Evolutionary conservation across 2,797 vertebrate species (phyloP).

Genomic region (Cossypha dichroa): DNA sequence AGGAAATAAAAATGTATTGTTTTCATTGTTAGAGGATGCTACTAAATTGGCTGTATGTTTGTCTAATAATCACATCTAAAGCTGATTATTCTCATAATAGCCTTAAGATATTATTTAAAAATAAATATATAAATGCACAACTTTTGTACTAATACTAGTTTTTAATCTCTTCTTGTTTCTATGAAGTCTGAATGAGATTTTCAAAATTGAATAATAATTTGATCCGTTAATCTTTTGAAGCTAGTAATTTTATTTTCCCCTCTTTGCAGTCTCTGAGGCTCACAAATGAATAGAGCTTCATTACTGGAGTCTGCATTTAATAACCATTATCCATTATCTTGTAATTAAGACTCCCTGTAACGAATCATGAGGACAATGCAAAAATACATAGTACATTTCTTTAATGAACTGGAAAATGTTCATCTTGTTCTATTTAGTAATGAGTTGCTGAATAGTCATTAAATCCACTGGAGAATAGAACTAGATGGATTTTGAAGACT

Average conservation of each 20-base stretch:
- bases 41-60: slow-evolving; percentile 80
- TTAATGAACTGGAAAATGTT: slow-evolving; percentile 99
- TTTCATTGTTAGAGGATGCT: slow-evolving; percentile 77
- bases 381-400: slow-evolving; percentile 96
- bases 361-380: slow-evolving; percentile 95
- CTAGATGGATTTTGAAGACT: slow-evolving; percentile 84
- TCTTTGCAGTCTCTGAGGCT: slow-evolving; percentile 85
- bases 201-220: slow-evolving; percentile 99
- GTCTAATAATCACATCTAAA: slow-evolving; percentile 91
- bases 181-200: slow-evolving; percentile 96
- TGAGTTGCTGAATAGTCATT: slow-evolving; percentile 94
- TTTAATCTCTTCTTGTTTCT: slow-evolving; percentile 96
- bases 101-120: slow-evolving; percentile 91
- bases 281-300: slow-evolving; percentile 97
- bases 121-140: slow-evolving; percentile 83
- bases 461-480: slow-evolving; percentile 87
- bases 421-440: slow-evolving; percentile 96
- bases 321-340: slow-evolving; percentile 99
- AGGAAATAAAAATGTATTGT: slow-evolving; percentile 78
- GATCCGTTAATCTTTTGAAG: slow-evolving; percentile 97
- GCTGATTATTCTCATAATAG: slow-evolving; percentile 90
- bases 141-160: slow-evolving; percentile 89
- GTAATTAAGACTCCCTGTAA: slow-evolving; percentile 99
- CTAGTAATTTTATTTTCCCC: slow-evolving; percentile 91
- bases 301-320: slow-evolving; percentile 95